Base-by-base conservation (phyloP, 2,888 invertebrate species). In the Cyclophora albipunctata region DNA sequence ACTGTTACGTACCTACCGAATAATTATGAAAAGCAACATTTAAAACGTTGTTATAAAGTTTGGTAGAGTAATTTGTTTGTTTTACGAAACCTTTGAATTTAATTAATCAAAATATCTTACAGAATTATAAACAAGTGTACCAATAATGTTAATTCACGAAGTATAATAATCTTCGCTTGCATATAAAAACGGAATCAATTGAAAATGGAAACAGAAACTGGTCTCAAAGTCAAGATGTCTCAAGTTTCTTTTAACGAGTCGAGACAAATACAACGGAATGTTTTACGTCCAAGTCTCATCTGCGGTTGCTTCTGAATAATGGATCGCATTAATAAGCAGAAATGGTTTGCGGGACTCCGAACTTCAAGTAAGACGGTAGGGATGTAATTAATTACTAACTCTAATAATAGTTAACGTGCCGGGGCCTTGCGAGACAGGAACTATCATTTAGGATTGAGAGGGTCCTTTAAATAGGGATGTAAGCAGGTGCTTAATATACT, bases 321-420 rank as follows among this genome's bases (percentile, higher is more conserved):
- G 80, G 71, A 65, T 58, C 63, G 71, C 84, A 86, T 85, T 86
- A 84, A 87, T 86, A 85, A 82, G 80, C 83, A 81, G 77, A 69
- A 78, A 76, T 71, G 75, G 73, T 76, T 75, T 65, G 63, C 60
- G 67, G 69, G 66, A 66, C 67, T 66, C 64, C 73, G 66, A 71
- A 75, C 66, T 73, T 73, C 64, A 69, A 71, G 75, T 72, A 67
- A 76, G 54, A 47, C 51, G 54, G 54, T 54, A 73, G 57, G 57
- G 54, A 57, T 58, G 59, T 78, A 79, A 85, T 85, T 84, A 84
- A 85, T 84, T 81, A 71, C 68, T 64, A 64, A 66, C 67, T 69
- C 71, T 67, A 63, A 69, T 71, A 69, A 66, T 71, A 69, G 69
- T 59, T 59, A 59, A 53, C 59, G 64, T 65, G 66, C 58, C 58